Percentiles rank a stretch among this genome's conserved stretches.
Conservation (phyloP, 2,113 vertebrate species). For the Pontoporia blainvillei region DNA sequence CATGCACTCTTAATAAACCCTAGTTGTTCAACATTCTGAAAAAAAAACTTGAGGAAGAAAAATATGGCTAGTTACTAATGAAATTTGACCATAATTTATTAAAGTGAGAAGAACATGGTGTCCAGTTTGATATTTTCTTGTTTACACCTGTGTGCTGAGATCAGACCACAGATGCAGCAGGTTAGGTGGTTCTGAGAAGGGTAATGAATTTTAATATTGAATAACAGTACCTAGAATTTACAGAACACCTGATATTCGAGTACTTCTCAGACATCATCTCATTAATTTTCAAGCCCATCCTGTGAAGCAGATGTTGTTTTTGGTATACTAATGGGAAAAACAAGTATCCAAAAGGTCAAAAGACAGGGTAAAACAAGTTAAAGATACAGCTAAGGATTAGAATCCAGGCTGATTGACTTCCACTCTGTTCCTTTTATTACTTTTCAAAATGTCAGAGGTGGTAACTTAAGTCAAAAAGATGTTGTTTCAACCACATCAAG, state of each 20-base stretch:
- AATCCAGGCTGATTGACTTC: conserved; percentile 45
- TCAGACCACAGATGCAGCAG: conserved; percentile 47
- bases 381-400: conserved; percentile 60
- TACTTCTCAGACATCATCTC: conserved; percentile 68
- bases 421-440: conserved; percentile 51
- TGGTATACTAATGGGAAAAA: conserved; percentile 67
- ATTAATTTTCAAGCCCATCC: conserved; percentile 71
- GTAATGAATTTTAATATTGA: conserved; percentile 67
- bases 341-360: conserved; percentile 70
- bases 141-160: conserved; percentile 52
- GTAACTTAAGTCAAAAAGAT: conserved; percentile 43
- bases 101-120: conserved; percentile 22
- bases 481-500: conserved; percentile 28
- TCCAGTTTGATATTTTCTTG: conserved; percentile 44
- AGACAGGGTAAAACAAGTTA: conserved; percentile 64
- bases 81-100: conserved; percentile 29
- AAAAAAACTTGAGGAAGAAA: background rate
- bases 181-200: conserved; percentile 51
- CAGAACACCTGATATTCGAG: conserved; percentile 71
- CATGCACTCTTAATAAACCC: background rate
- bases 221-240: conserved; percentile 69
- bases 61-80: background rate
- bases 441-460: conserved; percentile 62
- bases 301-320: conserved; percentile 77
- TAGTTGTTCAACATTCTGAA: background rate